A percentile compares a stretch with the other conserved stretches of the same genome.
These are phyloP conservation scores for Arion vulgaris DNA, from an alignment of 1,140 invertebrate species.

Conservation along the genomic window DNA sequence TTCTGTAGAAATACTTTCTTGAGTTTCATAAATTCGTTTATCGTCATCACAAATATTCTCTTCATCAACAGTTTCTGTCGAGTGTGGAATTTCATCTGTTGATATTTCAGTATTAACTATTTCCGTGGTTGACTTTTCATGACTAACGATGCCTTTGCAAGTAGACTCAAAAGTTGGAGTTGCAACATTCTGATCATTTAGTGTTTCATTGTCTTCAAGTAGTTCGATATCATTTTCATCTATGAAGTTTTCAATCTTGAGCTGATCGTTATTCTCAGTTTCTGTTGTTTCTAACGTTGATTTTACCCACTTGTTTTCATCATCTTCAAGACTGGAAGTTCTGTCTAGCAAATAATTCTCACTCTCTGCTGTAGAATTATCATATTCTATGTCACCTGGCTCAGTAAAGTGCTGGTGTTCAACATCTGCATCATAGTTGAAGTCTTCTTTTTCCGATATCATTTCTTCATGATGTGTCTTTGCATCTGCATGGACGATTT, in stretches of 20 bases:
- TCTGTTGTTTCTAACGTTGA: not conserved
- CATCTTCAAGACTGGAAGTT: not conserved
- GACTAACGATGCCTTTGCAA: too few species aligned
- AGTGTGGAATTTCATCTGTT: not conserved
- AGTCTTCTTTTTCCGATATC: not conserved
- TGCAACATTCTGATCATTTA: not conserved
- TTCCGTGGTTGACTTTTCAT: too few species aligned
- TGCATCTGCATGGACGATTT: not conserved
- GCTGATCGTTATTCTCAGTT: too few species aligned
- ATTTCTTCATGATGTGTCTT: not conserved
- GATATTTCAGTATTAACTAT: too few species aligned
- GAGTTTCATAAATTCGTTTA: not conserved
- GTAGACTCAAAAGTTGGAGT: too few species aligned
- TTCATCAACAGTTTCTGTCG: not conserved
- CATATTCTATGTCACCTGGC: not conserved
- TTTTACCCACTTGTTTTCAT: conserved; percentile 11
- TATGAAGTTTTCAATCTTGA: not conserved
- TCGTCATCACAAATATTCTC: not conserved
- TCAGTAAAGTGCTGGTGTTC: not conserved
- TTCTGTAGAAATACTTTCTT: not conserved
- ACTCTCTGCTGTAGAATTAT: not conserved
- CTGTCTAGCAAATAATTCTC: not conserved
- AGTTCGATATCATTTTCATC: not conserved
- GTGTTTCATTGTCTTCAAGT: not conserved
- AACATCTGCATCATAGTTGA: not conserved